phyloP scores from a whole-genome alignment of 2,113 vertebrate genomes.

The Menidia beryllina region DNA sequence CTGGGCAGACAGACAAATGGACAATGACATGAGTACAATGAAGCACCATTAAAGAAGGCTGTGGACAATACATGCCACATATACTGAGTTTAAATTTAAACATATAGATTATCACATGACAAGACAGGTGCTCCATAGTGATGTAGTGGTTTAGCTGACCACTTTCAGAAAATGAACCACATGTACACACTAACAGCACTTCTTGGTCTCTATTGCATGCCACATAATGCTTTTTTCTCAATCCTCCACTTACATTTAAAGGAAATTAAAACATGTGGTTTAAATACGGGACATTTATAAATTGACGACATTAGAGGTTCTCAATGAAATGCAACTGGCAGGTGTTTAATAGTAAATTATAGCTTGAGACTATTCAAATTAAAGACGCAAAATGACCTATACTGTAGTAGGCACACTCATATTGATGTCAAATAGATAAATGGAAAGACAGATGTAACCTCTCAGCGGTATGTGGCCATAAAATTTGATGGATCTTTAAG shows the following conservation, averaged over 20 bases:
- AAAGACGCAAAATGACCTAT: background rate
- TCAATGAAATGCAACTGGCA: background rate
- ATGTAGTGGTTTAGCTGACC: no score
- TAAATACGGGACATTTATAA: background rate
- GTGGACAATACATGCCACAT: no score
- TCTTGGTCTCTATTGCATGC: no score
- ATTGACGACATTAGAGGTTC: background rate
- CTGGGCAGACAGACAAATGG: background rate
- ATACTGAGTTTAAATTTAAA: no score
- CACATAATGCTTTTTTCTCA: no score
- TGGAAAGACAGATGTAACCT: conserved; percentile 22
- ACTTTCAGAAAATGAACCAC: no score
- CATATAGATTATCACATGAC: no score
- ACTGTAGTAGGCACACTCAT: background rate
- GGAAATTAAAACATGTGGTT: background rate
- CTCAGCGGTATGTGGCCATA: conserved; percentile 50
- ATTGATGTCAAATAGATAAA: conserved; percentile 16
- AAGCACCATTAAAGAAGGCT: background rate
- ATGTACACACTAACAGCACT: no score
- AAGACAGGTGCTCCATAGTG: no score
- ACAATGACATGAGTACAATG: background rate
- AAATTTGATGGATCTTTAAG: conserved; percentile 57
- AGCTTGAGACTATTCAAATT: conserved; percentile 12
- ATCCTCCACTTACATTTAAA: background rate
- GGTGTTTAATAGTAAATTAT: background rate